phyloP scores from a whole-genome alignment of 37 sponge, comb jelly and placozoan genomes.

The Tethya wilhelma region DNA sequence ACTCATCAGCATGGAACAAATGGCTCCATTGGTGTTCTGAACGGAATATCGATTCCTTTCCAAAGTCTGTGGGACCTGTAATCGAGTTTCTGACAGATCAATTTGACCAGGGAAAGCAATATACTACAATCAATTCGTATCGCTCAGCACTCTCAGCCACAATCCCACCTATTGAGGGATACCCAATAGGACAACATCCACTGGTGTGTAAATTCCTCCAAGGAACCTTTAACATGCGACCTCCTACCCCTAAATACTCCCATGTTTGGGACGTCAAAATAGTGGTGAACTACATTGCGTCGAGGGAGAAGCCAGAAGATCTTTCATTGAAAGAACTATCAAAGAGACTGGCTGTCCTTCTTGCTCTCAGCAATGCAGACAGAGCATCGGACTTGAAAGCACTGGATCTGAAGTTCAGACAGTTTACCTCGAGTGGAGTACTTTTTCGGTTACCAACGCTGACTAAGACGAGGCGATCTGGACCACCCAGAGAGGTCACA shows the following conservation, averaged over 20 bases:
- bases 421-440: not conserved
- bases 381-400: conserved; percentile 7
- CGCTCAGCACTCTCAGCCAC: conserved; percentile 39
- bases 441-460: not conserved
- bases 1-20: conserved; percentile 24
- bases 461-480: not conserved
- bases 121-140: conserved; percentile 19
- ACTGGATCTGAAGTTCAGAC: not conserved
- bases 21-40: conserved; percentile 29
- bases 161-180: conserved; percentile 12
- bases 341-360: not conserved
- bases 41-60: conserved; percentile 21
- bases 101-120: conserved; percentile 13
- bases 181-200: conserved; percentile 24
- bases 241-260: conserved; percentile 2
- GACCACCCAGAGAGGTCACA: not conserved
- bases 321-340: conserved; percentile 14
- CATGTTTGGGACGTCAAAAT: conserved; percentile 22
- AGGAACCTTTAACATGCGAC: not conserved
- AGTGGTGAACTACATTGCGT: conserved; percentile 15
- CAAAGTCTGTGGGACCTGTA: too few species aligned
- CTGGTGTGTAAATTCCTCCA: not conserved
- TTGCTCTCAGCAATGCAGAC: conserved; percentile 3
- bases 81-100: not conserved
- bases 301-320: not conserved